Evolutionary conservation across 2,113 vertebrate species (phyloP), one percentile per base, ranked within the genome.

Genomic region (Thalassoma bifasciatum): DNA sequence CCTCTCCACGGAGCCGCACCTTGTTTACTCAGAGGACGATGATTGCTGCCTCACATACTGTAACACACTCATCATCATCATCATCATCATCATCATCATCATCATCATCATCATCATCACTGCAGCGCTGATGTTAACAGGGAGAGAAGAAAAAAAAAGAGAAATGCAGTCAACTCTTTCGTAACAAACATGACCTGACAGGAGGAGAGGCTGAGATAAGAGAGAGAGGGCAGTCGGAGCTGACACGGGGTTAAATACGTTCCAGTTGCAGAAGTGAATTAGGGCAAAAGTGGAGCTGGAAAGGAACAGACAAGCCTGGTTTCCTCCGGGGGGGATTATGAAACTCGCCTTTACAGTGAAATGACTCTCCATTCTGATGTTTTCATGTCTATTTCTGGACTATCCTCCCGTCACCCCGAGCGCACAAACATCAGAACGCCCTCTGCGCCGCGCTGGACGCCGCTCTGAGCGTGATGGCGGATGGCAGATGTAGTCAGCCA

Each of bases 171-270:
- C 79, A 77, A 75, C 37, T 82, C 68, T 89, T 90, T 86, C 37
- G 46, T 86, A 88, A 89, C 72, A 88, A 90, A 92, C 79, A 58
- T 80, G 81, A 81, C 67, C 75, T 82, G 91, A 90, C 90, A 83
- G 64, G 80, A 78, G 53, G 80, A 83, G 83, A 72, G 70, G 84
- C 82, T 75, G 74, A 23, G 70, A 85, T 72, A 79, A 76, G 78
- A 87, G 74, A 82, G 79, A 54, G 22, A 52, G 77, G 72, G 78
- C 59, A 84, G 86, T 68, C 75, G 21, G 61, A 82, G 62, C 56
- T 86, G 84, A 91, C 85, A 85, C 74, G 77, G 80, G 89, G 88
- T 90, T 93, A 91, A 91, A 92, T 71, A 77, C 85, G 81, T 86
- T 82, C 16, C 67, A 85, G 77, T 69, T 77, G 75, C 84, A 77